Conservation (phyloP, 2,113 vertebrate genomes). For the Jaculus jaculus region DNA sequence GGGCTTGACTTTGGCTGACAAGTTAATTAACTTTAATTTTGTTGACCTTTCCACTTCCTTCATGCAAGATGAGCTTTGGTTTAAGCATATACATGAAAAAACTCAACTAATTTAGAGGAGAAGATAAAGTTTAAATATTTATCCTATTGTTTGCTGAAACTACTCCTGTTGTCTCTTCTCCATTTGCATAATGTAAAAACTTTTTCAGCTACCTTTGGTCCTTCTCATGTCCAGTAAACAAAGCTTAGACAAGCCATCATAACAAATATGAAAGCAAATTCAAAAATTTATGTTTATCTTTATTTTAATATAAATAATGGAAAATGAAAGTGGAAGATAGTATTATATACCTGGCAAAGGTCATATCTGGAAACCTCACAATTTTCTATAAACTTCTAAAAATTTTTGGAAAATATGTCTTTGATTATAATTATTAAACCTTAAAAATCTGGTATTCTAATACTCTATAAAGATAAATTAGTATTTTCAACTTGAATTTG, state of each 20-base stretch:
- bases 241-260: constrained; percentile 39
- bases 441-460: not conserved
- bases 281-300: constrained; percentile 8
- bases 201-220: constrained; percentile 24
- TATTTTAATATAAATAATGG: constrained; percentile 33
- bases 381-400: not conserved
- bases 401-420: constrained; percentile 1
- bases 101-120: constrained; percentile 42
- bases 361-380: constrained; percentile 30
- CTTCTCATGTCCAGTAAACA: constrained; percentile 46
- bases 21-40: constrained; percentile 67
- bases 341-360: not conserved
- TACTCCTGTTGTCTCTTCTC: constrained; percentile 21
- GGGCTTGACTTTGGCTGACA: constrained; percentile 48
- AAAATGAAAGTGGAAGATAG: not conserved
- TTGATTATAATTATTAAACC: not conserved
- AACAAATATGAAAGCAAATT: constrained; percentile 48
- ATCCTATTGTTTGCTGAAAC: constrained; percentile 57
- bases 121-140: constrained; percentile 67
- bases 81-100: constrained; percentile 60
- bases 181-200: constrained; percentile 63
- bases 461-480: constrained; percentile 41
- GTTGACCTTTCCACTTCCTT: constrained; percentile 60
- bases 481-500: constrained; percentile 33
- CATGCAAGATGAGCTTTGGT: constrained; percentile 47